phyloP scores from a whole-genome alignment of 1,140 invertebrate species.

The Scylla paramamosain region DNA sequence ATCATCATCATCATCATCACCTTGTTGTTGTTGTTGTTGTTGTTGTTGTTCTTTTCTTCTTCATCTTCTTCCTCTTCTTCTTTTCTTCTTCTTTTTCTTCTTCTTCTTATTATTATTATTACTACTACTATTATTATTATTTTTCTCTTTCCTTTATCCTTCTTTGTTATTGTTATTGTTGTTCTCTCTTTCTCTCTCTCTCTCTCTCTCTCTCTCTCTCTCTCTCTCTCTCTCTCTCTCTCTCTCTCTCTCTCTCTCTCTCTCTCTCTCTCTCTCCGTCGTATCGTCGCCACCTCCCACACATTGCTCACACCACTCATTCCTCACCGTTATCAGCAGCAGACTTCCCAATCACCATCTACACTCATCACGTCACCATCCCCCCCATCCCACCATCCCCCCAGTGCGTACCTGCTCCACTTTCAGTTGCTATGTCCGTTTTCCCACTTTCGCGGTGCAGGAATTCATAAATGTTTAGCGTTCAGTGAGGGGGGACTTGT shows the following conservation, averaged over 20 bases:
- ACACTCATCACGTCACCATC: background rate
- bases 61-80: constrained; percentile 15
- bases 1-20: too few species aligned
- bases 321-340: background rate
- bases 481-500: too few species aligned
- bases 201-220: background rate
- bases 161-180: background rate
- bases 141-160: background rate
- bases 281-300: too few species aligned
- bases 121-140: background rate
- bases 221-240: constrained; percentile 35
- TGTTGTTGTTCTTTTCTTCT: too few species aligned
- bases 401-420: background rate
- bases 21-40: too few species aligned
- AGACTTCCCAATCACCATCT: background rate
- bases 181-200: background rate
- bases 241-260: constrained; percentile 37
- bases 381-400: background rate
- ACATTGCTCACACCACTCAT: background rate
- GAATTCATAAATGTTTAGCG: background rate
- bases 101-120: too few species aligned
- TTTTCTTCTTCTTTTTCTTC: background rate
- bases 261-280: background rate
- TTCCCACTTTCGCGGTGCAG: background rate
- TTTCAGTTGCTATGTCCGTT: background rate